phyloP scores from a whole-genome alignment of 2,797 vertebrate genomes.

The Lepilemur septentrionalis region DNA sequence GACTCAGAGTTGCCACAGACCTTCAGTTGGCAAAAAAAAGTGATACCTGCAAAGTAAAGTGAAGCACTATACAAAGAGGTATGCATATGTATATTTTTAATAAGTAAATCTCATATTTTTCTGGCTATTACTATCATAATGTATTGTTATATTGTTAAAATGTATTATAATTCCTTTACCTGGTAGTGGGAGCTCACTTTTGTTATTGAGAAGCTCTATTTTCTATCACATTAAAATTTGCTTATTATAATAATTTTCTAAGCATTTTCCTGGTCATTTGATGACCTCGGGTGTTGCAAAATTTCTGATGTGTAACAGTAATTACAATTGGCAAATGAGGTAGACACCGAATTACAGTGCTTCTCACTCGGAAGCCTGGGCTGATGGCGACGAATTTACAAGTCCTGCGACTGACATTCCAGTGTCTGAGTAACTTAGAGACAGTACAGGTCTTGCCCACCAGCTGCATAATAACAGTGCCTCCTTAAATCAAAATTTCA shows the following conservation, averaged over 20 bases:
- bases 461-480: neutral
- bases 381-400: neutral
- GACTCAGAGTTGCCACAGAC: too few relatives aligned
- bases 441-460: fast-evolving
- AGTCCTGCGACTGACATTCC: neutral
- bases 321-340: neutral
- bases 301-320: neutral
- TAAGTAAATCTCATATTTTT: neutral
- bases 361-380: neutral
- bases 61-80: neutral
- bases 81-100: neutral
- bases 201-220: neutral
- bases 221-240: neutral
- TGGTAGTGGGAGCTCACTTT: neutral
- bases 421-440: neutral
- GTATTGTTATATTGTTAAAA: neutral
- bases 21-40: neutral
- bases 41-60: neutral
- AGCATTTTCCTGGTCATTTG: neutral
- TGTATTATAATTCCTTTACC: neutral
- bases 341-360: neutral
- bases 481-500: neutral
- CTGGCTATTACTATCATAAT: neutral
- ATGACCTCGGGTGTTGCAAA: neutral
- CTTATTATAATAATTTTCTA: neutral